phyloP scores from a whole-genome alignment of 1,140 invertebrate species.

The Rhagoletis pomonella region DNA sequence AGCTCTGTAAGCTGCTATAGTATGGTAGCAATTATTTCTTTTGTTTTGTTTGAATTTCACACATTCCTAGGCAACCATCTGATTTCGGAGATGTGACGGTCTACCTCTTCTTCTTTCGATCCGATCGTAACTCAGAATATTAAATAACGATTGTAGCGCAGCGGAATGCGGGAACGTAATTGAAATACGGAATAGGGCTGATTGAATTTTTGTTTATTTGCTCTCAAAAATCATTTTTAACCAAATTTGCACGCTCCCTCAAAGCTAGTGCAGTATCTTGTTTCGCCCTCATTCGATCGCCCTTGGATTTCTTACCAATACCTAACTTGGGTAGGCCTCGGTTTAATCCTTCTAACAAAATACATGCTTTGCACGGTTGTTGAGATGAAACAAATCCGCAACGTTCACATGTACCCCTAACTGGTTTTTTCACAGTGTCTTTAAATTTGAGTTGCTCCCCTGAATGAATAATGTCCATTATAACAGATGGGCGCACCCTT shows the following conservation, averaged over 20 bases:
- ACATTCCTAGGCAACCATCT: no score
- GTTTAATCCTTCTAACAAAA: constrained; percentile 96
- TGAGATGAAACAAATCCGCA: constrained; percentile 98
- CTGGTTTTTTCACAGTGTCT: constrained; percentile 87
- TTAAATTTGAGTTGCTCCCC: constrained; percentile 91
- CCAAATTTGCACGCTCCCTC: constrained; percentile 69
- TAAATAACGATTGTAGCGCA: no score
- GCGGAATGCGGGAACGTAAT: no score
- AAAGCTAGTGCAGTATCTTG: constrained; percentile 71
- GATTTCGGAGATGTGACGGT: no score
- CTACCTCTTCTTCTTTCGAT: no score
- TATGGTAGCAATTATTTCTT: no score
- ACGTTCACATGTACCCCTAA: constrained; percentile 85
- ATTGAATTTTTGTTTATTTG: neutral
- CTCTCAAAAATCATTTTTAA: constrained; percentile 73
- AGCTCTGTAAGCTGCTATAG: no score
- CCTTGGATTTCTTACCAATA: constrained; percentile 89
- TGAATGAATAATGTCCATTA: constrained; percentile 98
- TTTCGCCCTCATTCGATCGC: constrained; percentile 79
- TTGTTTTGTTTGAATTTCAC: no score
- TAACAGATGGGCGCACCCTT: constrained; percentile 92
- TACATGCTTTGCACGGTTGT: constrained; percentile 96
- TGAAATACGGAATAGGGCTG: no score
- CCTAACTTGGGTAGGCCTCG: constrained; percentile 91
- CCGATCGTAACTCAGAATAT: no score